phyloP scores from a whole-genome alignment of 2,888 invertebrate species.

The Myopa tessellatipennis region DNA sequence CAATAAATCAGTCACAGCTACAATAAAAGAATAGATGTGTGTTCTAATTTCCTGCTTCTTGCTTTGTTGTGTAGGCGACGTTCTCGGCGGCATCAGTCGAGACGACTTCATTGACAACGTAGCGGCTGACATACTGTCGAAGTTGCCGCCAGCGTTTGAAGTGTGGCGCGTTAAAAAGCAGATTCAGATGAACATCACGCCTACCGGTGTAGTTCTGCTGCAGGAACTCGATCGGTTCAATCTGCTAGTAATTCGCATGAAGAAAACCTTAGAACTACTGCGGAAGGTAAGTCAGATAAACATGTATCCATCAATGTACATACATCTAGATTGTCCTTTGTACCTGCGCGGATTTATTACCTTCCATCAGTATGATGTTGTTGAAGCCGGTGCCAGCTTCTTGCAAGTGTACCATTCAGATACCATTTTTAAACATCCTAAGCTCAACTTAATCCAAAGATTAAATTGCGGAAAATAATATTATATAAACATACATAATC shows the following conservation, averaged over 20 bases:
- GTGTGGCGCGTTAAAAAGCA: constrained; percentile 83
- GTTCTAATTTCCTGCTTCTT: not conserved
- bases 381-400: no score
- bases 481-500: constrained; percentile 16
- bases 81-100: constrained; percentile 79
- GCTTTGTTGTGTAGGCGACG: constrained; percentile 70
- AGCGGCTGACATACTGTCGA: constrained; percentile 80
- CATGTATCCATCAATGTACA: not conserved
- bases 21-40: no score
- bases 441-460: constrained; percentile 2
- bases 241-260: constrained; percentile 78
- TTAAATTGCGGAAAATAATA: not conserved
- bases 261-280: constrained; percentile 76
- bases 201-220: constrained; percentile 86
- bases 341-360: no score
- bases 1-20: no score
- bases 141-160: constrained; percentile 83
- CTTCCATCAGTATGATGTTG: no score
- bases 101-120: constrained; percentile 87
- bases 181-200: constrained; percentile 83
- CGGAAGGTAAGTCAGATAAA: constrained; percentile 70
- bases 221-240: constrained; percentile 93
- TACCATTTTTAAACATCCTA: not conserved
- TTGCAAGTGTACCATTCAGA: no score
- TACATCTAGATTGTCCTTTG: not conserved